phyloP scores from a whole-genome alignment of 1,140 invertebrate genomes.

The Penaeus vannamei region DNA sequence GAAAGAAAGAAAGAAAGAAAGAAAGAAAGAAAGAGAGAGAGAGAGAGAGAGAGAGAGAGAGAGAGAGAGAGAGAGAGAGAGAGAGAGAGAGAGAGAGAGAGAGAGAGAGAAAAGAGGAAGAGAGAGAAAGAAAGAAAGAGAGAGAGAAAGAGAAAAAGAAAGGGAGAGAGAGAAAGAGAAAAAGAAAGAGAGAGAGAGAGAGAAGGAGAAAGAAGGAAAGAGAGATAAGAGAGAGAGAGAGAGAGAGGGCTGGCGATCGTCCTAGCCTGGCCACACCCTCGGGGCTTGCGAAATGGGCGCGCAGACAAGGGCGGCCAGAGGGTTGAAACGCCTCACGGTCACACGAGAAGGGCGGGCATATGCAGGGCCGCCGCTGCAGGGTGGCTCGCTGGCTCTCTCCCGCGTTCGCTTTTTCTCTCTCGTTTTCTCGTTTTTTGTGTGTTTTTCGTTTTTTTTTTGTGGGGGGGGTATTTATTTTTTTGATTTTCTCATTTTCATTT shows the following conservation, averaged over 20 bases:
- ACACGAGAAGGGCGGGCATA: no score
- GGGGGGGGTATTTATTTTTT: no score
- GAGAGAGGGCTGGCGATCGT: not conserved
- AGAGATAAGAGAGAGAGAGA: not conserved
- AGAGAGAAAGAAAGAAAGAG: not conserved
- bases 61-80: constrained; percentile 10
- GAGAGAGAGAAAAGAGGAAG: not conserved
- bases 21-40: not conserved
- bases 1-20: not conserved
- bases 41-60: constrained; percentile 10
- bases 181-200: not conserved
- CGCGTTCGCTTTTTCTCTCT: no score
- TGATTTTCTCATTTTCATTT: no score
- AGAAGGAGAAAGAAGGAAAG: not conserved
- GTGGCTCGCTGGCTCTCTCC: no score
- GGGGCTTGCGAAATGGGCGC: no score
- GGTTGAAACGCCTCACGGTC: not conserved
- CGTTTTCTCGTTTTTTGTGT: no score
- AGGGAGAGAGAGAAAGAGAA: constrained; percentile 1
- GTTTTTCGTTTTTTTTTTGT: no score
- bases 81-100: not conserved
- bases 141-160: not conserved
- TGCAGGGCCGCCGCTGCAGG: no score
- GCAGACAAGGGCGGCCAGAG: not conserved
- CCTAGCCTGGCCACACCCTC: no score